Evolutionary conservation across 2,113 vertebrate species (phyloP).

Genomic region (Hirundichthys speculiger): DNA sequence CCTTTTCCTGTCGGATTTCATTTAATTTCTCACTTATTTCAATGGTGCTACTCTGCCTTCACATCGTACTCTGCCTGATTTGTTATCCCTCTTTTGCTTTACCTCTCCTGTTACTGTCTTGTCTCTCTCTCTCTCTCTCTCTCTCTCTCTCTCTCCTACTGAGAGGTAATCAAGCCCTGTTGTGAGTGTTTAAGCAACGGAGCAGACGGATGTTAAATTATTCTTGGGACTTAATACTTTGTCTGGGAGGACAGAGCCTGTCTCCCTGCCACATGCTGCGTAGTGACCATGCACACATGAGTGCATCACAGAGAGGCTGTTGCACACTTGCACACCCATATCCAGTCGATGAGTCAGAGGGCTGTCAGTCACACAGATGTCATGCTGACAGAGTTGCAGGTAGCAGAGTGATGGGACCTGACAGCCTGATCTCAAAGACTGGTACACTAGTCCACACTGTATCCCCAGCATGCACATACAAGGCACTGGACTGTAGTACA

Average conservation of each 20-base stretch:
- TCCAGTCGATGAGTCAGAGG: conserved; percentile 47
- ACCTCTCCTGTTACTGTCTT: conserved; percentile 54
- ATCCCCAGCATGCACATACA: not conserved
- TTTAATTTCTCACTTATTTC: conserved; percentile 43
- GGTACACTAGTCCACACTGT: conserved; percentile 19
- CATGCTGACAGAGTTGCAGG: conserved; percentile 64
- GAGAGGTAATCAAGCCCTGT: conserved; percentile 74
- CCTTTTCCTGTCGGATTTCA: conserved; percentile 42
- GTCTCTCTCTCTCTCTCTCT: conserved; percentile 39
- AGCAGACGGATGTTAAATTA: conserved; percentile 59
- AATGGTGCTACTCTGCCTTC: conserved; percentile 2
- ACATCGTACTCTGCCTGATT: conserved; percentile 35
- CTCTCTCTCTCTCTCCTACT: conserved; percentile 46
- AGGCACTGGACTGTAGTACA: not conserved
- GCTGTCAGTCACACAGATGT: conserved; percentile 48
- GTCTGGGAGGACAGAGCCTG: conserved; percentile 40
- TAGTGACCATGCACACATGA: conserved; percentile 23
- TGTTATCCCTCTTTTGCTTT: conserved; percentile 54
- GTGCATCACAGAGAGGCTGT: not conserved
- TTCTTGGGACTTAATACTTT: conserved; percentile 60
- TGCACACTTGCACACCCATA: conserved; percentile 22
- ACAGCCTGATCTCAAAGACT: conserved; percentile 37
- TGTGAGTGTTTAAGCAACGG: conserved; percentile 73
- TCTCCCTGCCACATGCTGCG: conserved; percentile 43
- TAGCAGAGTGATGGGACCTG: conserved; percentile 51